phyloP scores from a whole-genome alignment of 2,113 vertebrate species.

The Crocuta crocuta region DNA sequence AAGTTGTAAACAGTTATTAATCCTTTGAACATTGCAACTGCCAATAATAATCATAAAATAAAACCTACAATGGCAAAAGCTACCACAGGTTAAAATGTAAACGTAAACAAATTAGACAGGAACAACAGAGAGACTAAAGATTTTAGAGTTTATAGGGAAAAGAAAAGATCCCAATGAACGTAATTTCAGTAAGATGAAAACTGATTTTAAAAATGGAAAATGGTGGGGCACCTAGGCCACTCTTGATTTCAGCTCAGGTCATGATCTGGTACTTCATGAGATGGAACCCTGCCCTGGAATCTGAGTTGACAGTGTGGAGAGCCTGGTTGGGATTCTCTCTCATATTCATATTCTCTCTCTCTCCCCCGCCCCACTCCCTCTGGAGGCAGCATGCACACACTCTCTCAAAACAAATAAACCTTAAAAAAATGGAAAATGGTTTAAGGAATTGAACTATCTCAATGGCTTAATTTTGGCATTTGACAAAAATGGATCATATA shows the following conservation, averaged over 20 bases:
- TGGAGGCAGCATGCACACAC: too few species aligned
- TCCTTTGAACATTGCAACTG: background rate
- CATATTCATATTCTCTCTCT: too few species aligned
- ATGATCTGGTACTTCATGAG: too few species aligned
- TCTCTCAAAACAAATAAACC: too few species aligned
- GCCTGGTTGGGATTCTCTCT: too few species aligned
- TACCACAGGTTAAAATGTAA: background rate
- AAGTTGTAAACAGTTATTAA: background rate
- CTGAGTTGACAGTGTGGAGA: too few species aligned
- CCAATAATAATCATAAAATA: background rate
- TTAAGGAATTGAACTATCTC: constrained; percentile 1
- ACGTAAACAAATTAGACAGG: background rate
- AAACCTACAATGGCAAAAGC: background rate
- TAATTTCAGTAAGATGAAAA: constrained; percentile 12
- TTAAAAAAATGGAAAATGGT: background rate
- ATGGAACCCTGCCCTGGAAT: too few species aligned
- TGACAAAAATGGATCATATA: background rate
- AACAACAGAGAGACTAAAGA: background rate
- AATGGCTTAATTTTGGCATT: background rate
- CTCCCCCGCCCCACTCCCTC: too few species aligned
- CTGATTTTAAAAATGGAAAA: background rate
- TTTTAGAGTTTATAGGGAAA: background rate
- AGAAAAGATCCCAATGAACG: constrained; percentile 11
- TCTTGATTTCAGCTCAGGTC: too few species aligned
- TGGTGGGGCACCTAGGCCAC: background rate